These are phyloP conservation scores for Brachycybe producta DNA, from an alignment of 2,888 invertebrate species.

Conservation along the genomic window DNA sequence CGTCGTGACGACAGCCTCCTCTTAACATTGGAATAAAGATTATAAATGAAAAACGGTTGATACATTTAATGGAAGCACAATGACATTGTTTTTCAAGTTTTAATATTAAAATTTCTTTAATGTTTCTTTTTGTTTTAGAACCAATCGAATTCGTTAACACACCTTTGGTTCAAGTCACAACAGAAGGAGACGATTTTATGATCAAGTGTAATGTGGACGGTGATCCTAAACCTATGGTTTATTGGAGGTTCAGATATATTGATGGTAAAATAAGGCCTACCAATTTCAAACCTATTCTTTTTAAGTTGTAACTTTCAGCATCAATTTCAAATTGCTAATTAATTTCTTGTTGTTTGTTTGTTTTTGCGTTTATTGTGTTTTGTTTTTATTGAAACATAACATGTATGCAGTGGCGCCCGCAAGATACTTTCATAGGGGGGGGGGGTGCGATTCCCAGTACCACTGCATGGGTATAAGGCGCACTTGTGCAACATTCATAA, in stretches of 20 bases:
- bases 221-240: slow-evolving; percentile 30
- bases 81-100: no score
- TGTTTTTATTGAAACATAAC: no score
- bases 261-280: no score
- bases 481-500: no score
- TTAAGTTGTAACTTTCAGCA: slow-evolving; percentile 17
- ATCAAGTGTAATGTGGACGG: slow-evolving; percentile 30
- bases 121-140: slow-evolving; percentile 32
- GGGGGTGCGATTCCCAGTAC: no score
- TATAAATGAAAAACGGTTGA: no score
- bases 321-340: not conserved
- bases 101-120: slow-evolving; percentile 1
- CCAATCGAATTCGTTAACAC: slow-evolving; percentile 45
- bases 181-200: slow-evolving; percentile 38
- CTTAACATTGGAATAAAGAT: not conserved
- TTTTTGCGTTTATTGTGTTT: not conserved
- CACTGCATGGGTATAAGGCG: no score
- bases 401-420: no score
- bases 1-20: no score
- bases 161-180: slow-evolving; percentile 38
- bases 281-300: no score
- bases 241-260: slow-evolving; percentile 15
- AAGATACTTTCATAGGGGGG: no score
- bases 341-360: not conserved
- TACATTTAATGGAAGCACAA: no score